phyloP scores from a whole-genome alignment of 2,113 vertebrate genomes.

The Indri indri region DNA sequence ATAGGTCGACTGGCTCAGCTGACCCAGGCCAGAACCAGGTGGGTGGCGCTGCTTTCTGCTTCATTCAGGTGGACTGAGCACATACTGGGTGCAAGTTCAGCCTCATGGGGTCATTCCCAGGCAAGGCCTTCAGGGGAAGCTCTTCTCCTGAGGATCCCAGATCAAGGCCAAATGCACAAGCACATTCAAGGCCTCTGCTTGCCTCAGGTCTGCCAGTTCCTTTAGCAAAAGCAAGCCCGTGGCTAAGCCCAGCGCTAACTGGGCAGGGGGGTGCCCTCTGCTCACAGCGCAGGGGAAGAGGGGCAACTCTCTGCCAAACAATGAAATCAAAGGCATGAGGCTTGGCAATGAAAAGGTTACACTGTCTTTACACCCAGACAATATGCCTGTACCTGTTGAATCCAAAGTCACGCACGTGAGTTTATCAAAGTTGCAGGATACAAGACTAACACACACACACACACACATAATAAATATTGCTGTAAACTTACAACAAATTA shows the following conservation, averaged over 20 bases:
- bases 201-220: neutral
- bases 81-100: neutral
- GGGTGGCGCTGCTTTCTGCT: neutral
- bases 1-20: neutral
- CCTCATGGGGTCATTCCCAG: neutral
- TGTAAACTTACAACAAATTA: neutral
- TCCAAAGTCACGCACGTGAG: neutral
- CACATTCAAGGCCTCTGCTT: no score
- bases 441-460: neutral
- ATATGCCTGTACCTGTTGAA: neutral
- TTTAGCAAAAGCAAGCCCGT: neutral
- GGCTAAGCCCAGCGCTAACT: neutral
- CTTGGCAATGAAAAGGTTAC: neutral
- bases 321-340: neutral
- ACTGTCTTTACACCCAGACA: neutral
- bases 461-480: no score
- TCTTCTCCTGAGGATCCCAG: neutral
- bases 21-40: neutral
- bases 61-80: neutral
- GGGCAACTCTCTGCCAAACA: neutral
- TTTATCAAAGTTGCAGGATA: neutral
- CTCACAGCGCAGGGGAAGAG: neutral
- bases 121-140: neutral
- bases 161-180: fast-evolving
- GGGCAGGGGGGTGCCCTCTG: neutral